Evolutionary conservation across 2,797 vertebrate genomes (phyloP).

Genomic region (Limosa lapponica): DNA sequence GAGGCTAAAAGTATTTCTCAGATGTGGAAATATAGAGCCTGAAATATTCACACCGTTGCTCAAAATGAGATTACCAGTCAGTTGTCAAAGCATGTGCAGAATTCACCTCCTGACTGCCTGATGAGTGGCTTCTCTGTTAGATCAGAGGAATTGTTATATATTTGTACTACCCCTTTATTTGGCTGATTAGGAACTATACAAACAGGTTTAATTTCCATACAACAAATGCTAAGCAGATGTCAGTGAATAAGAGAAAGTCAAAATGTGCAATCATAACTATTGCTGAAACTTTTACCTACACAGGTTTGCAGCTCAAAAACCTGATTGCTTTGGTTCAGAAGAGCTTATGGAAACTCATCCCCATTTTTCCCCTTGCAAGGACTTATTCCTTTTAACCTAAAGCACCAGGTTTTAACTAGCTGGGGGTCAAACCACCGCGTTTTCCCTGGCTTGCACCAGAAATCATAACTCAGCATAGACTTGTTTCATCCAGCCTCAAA

Average conservation of each 20-base stretch:
- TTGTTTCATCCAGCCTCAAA: constrained; percentile 24
- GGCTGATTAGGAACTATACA: not conserved
- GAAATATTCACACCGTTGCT: not conserved
- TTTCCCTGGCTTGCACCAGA: constrained; percentile 37
- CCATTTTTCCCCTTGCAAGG: not conserved
- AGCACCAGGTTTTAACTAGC: not conserved
- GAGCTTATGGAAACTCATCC: not conserved
- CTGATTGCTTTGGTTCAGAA: not conserved
- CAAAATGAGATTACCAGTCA: not conserved
- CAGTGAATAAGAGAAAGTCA: not conserved
- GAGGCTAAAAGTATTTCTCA: not conserved
- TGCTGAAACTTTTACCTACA: not conserved
- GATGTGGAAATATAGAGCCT: not conserved
- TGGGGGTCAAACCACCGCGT: not conserved
- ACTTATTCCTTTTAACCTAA: not conserved
- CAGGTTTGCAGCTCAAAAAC: not conserved
- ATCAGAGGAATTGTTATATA: not conserved
- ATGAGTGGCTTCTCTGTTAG: not conserved
- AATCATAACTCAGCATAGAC: constrained; percentile 36
- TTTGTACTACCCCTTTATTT: not conserved
- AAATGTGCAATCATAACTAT: not conserved
- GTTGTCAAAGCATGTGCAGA: not conserved
- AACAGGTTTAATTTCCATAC: not conserved
- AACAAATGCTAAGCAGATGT: not conserved
- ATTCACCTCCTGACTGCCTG: not conserved